Conservation (phyloP, 1,140 invertebrate species). For the Zophobas atratus region DNA sequence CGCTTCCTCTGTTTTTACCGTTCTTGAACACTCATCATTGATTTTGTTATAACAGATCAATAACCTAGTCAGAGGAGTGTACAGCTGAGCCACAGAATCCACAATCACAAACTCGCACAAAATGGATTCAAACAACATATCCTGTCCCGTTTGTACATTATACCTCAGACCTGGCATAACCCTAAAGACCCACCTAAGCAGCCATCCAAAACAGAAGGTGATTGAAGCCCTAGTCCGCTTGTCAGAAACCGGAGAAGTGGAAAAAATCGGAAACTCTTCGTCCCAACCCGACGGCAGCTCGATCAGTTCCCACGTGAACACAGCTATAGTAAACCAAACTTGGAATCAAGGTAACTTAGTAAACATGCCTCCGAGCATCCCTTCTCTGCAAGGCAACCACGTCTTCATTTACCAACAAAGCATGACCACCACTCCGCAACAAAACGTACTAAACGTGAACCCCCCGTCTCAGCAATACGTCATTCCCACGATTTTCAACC, state of each 20-base stretch:
- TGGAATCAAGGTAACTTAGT: conserved; percentile 51
- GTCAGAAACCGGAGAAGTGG: conserved; percentile 49
- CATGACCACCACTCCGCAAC: conserved; percentile 69
- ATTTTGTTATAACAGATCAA: conserved; percentile 63
- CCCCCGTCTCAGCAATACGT: conserved; percentile 72
- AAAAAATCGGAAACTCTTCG: conserved; percentile 14
- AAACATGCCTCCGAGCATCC: conserved; percentile 46
- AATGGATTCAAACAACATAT: conserved; percentile 66
- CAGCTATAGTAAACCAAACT: conserved; percentile 47
- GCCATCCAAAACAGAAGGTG: conserved; percentile 89
- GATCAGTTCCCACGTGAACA: conserved; percentile 44
- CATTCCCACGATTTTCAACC: conserved; percentile 70
- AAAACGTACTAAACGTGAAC: conserved; percentile 62
- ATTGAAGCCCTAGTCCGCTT: conserved; percentile 83
- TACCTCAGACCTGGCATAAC: conserved; percentile 86
- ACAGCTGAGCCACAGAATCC: conserved; percentile 38
- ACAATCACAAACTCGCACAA: conserved; percentile 36
- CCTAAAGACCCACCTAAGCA: conserved; percentile 83
- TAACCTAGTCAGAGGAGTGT: conserved; percentile 56
- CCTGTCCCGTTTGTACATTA: conserved; percentile 87
- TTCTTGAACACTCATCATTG: conserved; percentile 57
- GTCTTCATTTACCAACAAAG: conserved; percentile 75
- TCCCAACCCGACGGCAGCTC: not conserved
- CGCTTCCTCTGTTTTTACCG: not conserved
- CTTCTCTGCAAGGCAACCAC: conserved; percentile 61